Percentiles rank a stretch among this genome's conserved stretches.
Conservation (phyloP, 2,888 invertebrate genomes). For the Tiphia femorata region DNA sequence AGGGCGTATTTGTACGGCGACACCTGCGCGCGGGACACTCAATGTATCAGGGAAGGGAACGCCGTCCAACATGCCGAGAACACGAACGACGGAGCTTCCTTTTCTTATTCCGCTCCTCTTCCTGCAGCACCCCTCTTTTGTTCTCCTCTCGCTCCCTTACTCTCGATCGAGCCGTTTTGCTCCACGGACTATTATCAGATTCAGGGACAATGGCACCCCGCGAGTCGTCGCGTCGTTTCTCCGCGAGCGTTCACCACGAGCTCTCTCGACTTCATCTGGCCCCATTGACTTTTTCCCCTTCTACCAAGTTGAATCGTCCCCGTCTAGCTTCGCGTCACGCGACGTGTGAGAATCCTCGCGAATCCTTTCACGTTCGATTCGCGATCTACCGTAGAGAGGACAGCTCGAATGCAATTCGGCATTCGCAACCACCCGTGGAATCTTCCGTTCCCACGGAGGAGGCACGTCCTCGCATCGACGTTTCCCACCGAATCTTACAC, state of each 20-base stretch:
- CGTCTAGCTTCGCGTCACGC: not conserved
- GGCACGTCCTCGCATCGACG: not conserved
- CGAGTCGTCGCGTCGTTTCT: constrained; percentile 40
- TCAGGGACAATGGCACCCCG: constrained; percentile 51
- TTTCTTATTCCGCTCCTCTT: no score
- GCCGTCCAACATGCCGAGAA: constrained; percentile 34
- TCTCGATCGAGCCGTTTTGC: constrained; percentile 34
- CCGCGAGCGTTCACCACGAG: no score
- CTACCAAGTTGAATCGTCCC: not conserved
- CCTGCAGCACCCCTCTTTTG: no score
- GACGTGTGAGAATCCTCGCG: no score
- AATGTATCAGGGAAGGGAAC: constrained; percentile 50
- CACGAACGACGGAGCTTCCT: constrained; percentile 40
- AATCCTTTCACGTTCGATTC: no score
- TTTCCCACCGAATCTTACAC: no score
- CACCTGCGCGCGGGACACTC: constrained; percentile 60
- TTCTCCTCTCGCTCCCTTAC: no score
- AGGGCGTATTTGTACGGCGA: constrained; percentile 59
- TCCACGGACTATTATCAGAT: constrained; percentile 47
- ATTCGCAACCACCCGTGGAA: not conserved
- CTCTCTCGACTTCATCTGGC: no score
- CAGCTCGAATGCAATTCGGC: no score
- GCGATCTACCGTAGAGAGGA: no score
- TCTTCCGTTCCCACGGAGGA: not conserved
- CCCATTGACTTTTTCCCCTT: not conserved